Base-by-base conservation (phyloP, 1,140 invertebrate genomes). In the Philotrypesis tridentata region DNA sequence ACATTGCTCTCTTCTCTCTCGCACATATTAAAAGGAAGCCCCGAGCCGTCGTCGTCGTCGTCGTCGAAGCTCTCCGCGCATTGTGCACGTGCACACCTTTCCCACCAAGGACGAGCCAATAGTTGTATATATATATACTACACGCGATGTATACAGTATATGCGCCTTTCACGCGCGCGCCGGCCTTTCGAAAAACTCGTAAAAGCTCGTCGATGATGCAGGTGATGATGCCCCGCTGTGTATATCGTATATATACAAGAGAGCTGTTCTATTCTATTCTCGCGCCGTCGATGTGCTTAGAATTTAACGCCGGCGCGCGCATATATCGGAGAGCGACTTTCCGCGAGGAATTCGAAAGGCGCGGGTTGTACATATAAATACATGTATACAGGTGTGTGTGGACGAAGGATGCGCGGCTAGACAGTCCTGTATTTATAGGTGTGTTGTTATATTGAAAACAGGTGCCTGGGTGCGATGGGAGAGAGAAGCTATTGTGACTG, bases 321-420 rank as follows among this genome's bases (percentile, higher is more conserved):
- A 5, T 37, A 37, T 37, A 9, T 37, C 3, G 4, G 33, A 37
- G n/a, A 37, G 33, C 33, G 7, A 37, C 25, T 70, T 37, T 70
- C 17, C 31, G 67, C 31, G 70, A 72, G 70, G 40, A 72, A 48
- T 72, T 72, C 70, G 70, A 72, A 72, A 72, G 70, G 70, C 68
- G 68, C 68, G 68, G 31, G 33, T n/a, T n/a, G n/a, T 37, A 37
- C 33, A 37, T 37, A 37, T n/a, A n/a, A n/a, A n/a, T n/a, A n/a
- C n/a, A n/a, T n/a, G n/a, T n/a, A n/a, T n/a, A n/a, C n/a, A n/a
- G n/a, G n/a, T n/a, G n/a, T n/a, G n/a, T n/a, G n/a, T n/a, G n/a
- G n/a, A n/a, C n/a, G n/a, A n/a, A n/a, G n/a, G n/a, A 37, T 37
- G 4, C 4, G 9, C 9, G 33, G 33, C 9, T 37, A 37, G 33